Evolutionary conservation across 2,113 vertebrate genomes (phyloP), one percentile per base, ranked within the genome.

Genomic region (Columba livia): DNA sequence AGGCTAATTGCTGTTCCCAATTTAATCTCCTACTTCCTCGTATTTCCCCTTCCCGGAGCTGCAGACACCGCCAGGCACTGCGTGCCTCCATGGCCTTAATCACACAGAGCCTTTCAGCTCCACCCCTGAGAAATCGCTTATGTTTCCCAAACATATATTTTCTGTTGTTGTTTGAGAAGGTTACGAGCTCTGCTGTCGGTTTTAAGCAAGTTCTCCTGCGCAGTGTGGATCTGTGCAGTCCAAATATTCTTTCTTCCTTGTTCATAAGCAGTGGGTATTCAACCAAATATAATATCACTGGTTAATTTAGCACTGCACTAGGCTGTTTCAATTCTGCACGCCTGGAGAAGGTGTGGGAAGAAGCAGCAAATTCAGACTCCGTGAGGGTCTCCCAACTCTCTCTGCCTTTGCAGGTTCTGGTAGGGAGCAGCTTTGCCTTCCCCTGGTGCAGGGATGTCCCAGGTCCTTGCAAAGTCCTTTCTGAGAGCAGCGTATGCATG

Each of bases 381-480:
- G 44, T 47, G 2, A 73, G 32, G 10, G 2, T n/a, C 6, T 65
- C 66, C 23, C 51, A 62, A 0, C 48, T 36, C 61, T 50, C 0
- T 0, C 64, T 74, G 56, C 42, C 47, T 34, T 47, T 72, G 31
- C 31, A 12, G 15, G 28, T 4, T 1, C 0, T 24, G 9, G 11
- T 12, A 24, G 28, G 50, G 51, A 66, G 57, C 5, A 62, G 6
- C 25, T 72, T 40, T 51, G 54, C 34, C 64, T 31, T 51, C 16
- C 11, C 42, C 50, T 34, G 4, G 18, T 14, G 58, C 38, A 48
- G 65, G 69, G 82, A 36, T 19, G 25, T 26, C 26, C 64, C 69
- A 32, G 40, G 16, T 29, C n/a, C 60, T 18, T 2, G 13, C 32
- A 65, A 15, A 18, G 1, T 3, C 50, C 42, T n/a, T 51, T 9